Base-by-base conservation (phyloP, 1,140 invertebrate genomes). In the Drosophila carrolli region DNA sequence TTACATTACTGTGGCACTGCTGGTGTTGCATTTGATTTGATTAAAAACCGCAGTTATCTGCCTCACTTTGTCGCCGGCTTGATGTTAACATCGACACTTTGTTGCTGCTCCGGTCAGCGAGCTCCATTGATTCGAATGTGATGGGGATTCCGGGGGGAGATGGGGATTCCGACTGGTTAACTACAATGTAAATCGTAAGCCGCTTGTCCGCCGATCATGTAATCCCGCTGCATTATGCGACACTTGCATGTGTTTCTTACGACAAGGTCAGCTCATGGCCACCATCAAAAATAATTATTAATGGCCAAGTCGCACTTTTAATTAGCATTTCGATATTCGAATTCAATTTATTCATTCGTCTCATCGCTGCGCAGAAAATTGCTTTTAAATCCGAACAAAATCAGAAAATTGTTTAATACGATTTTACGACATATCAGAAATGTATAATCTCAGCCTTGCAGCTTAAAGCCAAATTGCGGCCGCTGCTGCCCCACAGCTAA, bases 21-120 rank as follows among this genome's bases (percentile, higher is more conserved):
- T 62, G 67, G 53, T 61, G 55, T 78, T 78, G 82, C 78, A 88
- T 72, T 86, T 86, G 82, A 86, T 82, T 86, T 86, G 82, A 86
- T 86, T 88, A 86, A 88, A 86, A 86, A 88, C 82, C 82, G 78
- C 82, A 86, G 82, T 71, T 85, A 88, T 86, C 83, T 86, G 83
- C 82, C 77, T 75, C 82, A 88, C 70, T 78, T 85, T 81, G 82
- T 86, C 81, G 73, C 71, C 68, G 58, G 46, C 59, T 70, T 63
- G 53, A 76, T 81, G 78, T 81, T 76, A 81, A 81, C 78, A 81
- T 81, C 78, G 78, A 78, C 79, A 81, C 79, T 81, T 81, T 68
- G 74, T 62, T 76, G 78, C 47, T 16, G 62, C 62, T 80, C 16
- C 46, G 63, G 63, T 67, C 63, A 50, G 58, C 59, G 32, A 14